These are phyloP conservation scores for Nyctalus aviator DNA, from an alignment of 2,797 vertebrate genomes.

Conservation along the genomic window DNA sequence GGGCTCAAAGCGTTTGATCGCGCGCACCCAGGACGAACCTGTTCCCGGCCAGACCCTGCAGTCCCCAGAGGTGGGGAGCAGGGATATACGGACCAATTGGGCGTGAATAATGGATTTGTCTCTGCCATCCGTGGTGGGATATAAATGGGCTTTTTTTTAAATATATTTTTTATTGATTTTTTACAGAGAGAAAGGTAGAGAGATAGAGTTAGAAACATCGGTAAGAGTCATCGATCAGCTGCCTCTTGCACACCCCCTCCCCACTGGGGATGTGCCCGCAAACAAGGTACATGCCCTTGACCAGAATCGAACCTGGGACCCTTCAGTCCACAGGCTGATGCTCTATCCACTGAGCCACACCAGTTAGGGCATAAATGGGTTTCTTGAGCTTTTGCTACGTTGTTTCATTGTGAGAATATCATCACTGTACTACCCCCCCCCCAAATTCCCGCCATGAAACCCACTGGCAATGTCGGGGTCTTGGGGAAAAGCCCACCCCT, in stretches of 20 bases:
- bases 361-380: too few species aligned
- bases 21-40: not conserved
- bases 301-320: too few species aligned
- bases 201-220: too few species aligned
- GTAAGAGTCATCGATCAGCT: too few species aligned
- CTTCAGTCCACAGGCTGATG: too few species aligned
- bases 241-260: too few species aligned
- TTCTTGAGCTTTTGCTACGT: conserved; percentile 37
- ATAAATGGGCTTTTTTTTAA: not conserved
- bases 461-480: not conserved
- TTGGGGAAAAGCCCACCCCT: not conserved
- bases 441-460: conserved; percentile 40
- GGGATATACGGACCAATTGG: not conserved
- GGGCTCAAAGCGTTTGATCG: not conserved
- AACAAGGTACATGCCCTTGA: too few species aligned
- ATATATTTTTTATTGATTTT: too few species aligned
- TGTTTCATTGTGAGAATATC: conserved; percentile 18
- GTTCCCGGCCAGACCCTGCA: not conserved
- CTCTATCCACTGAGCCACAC: too few species aligned
- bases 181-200: too few species aligned
- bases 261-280: too few species aligned
- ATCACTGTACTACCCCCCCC: not conserved
- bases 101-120: not conserved
- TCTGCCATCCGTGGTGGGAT: not conserved
- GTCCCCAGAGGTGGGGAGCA: not conserved